A percentile compares a stretch with the other conserved stretches of the same genome.
Conservation (phyloP, 2,113 vertebrate genomes). For the Acrocephalus arundinaceus region DNA sequence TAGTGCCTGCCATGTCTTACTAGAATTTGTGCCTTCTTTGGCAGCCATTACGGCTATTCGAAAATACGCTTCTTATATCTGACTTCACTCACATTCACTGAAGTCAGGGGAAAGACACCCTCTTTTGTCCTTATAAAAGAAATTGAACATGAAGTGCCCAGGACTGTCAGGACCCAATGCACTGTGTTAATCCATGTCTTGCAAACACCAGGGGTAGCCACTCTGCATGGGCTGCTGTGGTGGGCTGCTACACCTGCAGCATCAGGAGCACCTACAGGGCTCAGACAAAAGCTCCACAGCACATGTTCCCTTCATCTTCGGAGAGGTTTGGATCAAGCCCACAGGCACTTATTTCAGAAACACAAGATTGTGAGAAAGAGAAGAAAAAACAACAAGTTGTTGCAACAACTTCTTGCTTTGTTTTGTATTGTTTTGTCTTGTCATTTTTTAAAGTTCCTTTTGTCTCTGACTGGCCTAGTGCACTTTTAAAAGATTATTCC, state of each 20-base stretch:
- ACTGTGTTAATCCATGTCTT: neutral
- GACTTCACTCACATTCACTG: neutral
- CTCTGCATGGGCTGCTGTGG: fast-evolving
- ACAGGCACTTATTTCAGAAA: neutral
- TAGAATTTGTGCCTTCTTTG: neutral
- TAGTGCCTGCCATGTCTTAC: fast-evolving
- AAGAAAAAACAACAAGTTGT: neutral
- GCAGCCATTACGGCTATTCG: neutral
- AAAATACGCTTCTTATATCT: neutral
- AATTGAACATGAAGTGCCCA: neutral
- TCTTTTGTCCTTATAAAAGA: neutral
- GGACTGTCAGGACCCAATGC: neutral
- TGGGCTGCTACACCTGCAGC: neutral
- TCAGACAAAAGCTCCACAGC: neutral
- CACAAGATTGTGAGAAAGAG: neutral
- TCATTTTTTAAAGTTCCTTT: neutral
- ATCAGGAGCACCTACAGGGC: neutral
- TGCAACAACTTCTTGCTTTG: neutral
- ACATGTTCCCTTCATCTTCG: neutral
- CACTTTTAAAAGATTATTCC: neutral
- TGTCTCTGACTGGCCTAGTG: neutral
- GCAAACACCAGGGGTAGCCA: neutral
- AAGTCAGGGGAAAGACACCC: neutral
- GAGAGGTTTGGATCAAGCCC: neutral
- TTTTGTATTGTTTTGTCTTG: neutral